phyloP scores from a whole-genome alignment of 2,113 vertebrate genomes.

The Bombycilla garrulus region DNA sequence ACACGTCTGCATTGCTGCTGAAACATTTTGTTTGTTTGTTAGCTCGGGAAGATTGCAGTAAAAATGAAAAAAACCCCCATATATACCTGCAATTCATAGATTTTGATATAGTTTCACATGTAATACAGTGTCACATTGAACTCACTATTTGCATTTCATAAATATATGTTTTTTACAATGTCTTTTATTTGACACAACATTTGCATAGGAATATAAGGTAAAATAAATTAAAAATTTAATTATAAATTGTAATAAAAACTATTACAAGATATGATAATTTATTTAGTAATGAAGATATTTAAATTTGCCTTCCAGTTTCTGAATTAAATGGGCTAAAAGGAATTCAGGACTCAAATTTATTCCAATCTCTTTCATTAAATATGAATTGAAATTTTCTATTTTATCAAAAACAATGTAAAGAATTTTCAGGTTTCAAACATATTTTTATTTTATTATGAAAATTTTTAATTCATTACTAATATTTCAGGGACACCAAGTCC shows the following conservation, averaged over 20 bases:
- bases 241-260: background rate
- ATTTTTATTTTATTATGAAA: background rate
- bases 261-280: background rate
- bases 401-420: background rate
- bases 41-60: background rate
- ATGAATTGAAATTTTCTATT: background rate
- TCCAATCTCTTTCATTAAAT: background rate
- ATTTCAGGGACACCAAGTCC: background rate
- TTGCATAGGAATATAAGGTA: background rate
- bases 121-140: background rate
- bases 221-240: background rate
- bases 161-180: background rate
- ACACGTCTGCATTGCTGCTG: background rate
- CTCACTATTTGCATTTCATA: background rate
- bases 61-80: background rate
- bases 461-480: background rate
- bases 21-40: background rate
- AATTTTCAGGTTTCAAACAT: background rate
- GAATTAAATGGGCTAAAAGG: background rate
- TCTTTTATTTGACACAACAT: background rate
- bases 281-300: background rate
- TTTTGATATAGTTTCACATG: background rate
- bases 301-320: background rate
- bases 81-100: background rate
- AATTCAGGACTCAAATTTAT: background rate